phyloP scores from a whole-genome alignment of 2,888 invertebrate genomes.

The Nipponacmea schrenckii region DNA sequence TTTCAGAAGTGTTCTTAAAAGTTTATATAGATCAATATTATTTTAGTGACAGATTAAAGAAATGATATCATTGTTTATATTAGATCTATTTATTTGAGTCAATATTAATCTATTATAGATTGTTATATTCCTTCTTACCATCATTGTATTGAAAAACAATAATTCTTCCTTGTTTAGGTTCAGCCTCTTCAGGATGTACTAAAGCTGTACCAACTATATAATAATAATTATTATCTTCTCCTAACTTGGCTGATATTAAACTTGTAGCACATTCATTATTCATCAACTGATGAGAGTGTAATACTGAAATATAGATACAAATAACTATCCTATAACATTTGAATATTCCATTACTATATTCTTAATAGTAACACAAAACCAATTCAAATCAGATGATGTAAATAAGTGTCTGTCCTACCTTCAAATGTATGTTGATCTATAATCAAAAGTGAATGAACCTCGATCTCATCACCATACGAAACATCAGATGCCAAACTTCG shows the following conservation, averaged over 20 bases:
- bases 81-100: too few relatives aligned
- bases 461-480: conserved; percentile 81
- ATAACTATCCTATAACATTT: too few relatives aligned
- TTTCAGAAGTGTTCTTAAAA: too few relatives aligned
- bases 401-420: conserved; percentile 60
- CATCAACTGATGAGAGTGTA: conserved; percentile 93
- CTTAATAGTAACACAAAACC: too few relatives aligned
- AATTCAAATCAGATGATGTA: background rate
- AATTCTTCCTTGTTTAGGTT: conserved; percentile 91
- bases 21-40: too few relatives aligned
- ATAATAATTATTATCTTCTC: conserved; percentile 90
- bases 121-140: conserved; percentile 71
- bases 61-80: too few relatives aligned
- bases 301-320: conserved; percentile 73
- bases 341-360: too few relatives aligned
- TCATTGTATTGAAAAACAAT: conserved; percentile 87
- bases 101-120: too few relatives aligned
- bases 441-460: conserved; percentile 85
- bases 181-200: conserved; percentile 94
- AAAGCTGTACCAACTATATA: conserved; percentile 91
- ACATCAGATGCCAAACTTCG: conserved; percentile 71
- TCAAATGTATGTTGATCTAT: conserved; percentile 98
- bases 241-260: conserved; percentile 87
- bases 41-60: too few relatives aligned
- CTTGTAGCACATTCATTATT: conserved; percentile 91